phyloP scores from a whole-genome alignment of 1,140 invertebrate genomes.

The Eriosoma lanigerum region DNA sequence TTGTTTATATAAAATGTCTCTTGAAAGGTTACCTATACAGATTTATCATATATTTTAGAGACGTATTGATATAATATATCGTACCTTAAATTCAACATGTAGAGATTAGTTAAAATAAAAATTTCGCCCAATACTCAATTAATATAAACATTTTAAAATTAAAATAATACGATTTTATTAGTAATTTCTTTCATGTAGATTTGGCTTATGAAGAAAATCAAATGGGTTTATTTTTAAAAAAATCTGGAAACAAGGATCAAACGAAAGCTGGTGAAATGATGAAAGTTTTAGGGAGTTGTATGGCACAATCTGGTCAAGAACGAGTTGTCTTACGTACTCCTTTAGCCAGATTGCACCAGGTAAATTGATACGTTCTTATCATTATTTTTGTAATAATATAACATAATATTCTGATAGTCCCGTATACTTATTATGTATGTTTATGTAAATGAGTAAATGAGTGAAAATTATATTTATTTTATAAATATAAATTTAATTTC shows the following conservation, averaged over 20 bases:
- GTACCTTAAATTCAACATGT: background rate
- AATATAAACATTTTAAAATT: background rate
- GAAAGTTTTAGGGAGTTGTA: conserved; percentile 87
- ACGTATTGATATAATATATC: background rate
- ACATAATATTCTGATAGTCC: no score
- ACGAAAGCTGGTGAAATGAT: conserved; percentile 91
- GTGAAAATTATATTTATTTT: no score
- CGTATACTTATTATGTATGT: no score
- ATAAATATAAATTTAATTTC: no score
- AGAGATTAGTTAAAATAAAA: background rate
- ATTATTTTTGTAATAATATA: no score
- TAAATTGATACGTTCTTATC: no score
- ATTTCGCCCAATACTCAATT: background rate
- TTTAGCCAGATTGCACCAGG: conserved; percentile 83
- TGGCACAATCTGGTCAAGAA: conserved; percentile 94
- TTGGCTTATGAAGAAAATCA: conserved; percentile 94
- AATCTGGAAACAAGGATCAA: conserved; percentile 87
- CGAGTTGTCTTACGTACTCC: conserved; percentile 83
- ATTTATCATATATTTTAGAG: background rate
- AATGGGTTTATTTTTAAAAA: conserved; percentile 92
- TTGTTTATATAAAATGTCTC: background rate
- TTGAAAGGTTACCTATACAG: background rate
- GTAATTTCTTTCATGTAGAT: conserved; percentile 62
- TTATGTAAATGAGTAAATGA: no score
- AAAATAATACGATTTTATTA: background rate